These are phyloP conservation scores for Hypocryptadius cinnamomeus DNA, from an alignment of 2,113 vertebrate species.

Conservation along the genomic window DNA sequence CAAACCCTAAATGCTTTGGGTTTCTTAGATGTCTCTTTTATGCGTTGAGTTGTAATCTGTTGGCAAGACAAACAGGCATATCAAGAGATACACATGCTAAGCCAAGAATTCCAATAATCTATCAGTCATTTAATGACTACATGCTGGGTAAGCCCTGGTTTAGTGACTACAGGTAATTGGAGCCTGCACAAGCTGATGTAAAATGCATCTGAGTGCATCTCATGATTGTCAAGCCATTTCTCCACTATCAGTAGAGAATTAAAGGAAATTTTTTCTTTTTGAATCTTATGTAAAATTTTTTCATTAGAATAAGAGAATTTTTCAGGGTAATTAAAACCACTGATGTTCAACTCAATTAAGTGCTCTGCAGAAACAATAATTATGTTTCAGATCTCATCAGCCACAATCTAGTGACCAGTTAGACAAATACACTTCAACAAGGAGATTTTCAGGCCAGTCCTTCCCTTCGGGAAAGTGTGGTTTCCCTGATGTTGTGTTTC, in stretches of 20 bases:
- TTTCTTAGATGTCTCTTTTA: neutral
- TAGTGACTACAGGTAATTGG: conserved; percentile 29
- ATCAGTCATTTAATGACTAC: neutral
- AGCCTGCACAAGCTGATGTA: neutral
- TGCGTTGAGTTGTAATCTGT: neutral
- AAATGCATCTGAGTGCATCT: neutral
- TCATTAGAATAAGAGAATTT: neutral
- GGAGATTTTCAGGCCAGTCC: neutral
- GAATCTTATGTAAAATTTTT: neutral
- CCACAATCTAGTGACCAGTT: neutral
- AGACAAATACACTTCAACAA: neutral
- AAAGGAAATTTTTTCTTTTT: neutral
- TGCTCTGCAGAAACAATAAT: neutral
- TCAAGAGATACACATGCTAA: neutral
- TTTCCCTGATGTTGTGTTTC: neutral
- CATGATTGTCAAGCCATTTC: neutral
- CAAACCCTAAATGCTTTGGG: neutral
- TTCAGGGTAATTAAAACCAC: neutral
- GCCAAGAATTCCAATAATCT: conserved; percentile 18
- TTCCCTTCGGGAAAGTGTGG: neutral
- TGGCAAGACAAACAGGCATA: neutral
- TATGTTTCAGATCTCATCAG: neutral
- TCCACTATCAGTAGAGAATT: neutral
- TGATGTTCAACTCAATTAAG: neutral
- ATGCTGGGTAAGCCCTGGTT: neutral